Percentiles rank a stretch among this genome's conserved stretches.
Conservation (phyloP, 2,888 invertebrate genomes). For the Sinotaia quadrata region DNA sequence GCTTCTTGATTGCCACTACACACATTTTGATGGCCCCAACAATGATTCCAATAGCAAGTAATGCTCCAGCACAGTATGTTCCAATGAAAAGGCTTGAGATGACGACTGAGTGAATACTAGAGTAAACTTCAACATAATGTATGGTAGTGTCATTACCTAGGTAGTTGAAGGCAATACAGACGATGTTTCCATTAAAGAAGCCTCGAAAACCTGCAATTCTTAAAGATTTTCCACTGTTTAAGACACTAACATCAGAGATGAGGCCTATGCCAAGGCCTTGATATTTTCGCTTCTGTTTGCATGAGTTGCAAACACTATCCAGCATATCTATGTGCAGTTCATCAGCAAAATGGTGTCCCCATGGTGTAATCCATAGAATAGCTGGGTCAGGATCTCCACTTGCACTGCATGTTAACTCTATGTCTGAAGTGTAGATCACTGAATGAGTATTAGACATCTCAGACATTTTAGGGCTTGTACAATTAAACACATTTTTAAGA, state of each 20-base stretch:
- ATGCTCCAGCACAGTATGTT: conserved; percentile 40
- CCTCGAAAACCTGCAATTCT: conserved; percentile 49
- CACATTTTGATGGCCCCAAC: conserved; percentile 49
- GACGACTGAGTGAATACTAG: conserved; percentile 38
- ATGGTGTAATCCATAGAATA: conserved; percentile 60
- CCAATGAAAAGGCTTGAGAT: conserved; percentile 50
- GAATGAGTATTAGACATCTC: conserved; percentile 7
- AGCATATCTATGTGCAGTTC: conserved; percentile 30
- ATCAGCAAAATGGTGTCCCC: conserved; percentile 52
- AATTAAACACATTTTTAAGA: conserved; percentile 37
- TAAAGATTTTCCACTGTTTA: conserved; percentile 25
- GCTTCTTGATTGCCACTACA: conserved; percentile 23
- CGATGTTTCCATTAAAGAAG: conserved; percentile 55
- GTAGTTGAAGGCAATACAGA: conserved; percentile 55
- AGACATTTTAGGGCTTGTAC: conserved; percentile 40
- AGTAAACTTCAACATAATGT: conserved; percentile 41
- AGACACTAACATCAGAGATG: conserved; percentile 38
- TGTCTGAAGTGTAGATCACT: conserved; percentile 33
- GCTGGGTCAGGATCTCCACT: conserved; percentile 47
- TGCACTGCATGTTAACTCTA: conserved; percentile 49
- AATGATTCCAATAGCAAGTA: conserved; percentile 50
- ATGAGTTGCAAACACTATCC: conserved; percentile 17
- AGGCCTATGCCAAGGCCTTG: conserved; percentile 18
- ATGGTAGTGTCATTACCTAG: conserved; percentile 47
- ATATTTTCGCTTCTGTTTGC: conserved; percentile 24